phyloP scores from a whole-genome alignment of 2,888 invertebrate species.

The Hyalella azteca region DNA sequence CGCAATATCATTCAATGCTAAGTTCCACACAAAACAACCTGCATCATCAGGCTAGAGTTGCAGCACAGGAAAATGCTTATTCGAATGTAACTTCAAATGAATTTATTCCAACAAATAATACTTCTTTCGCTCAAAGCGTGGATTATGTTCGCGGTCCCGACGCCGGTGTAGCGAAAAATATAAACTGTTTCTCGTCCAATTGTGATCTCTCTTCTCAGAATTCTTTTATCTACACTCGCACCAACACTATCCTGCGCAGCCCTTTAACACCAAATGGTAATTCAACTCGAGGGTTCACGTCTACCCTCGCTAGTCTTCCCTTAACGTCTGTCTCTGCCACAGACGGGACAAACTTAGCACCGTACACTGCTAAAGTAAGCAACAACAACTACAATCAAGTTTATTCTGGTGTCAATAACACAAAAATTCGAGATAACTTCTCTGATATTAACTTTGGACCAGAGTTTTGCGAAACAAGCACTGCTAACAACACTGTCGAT shows the following conservation, averaged over 20 bases:
- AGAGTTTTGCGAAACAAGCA: background rate
- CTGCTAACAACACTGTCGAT: constrained; percentile 1
- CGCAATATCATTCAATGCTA: too few species aligned
- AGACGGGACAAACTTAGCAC: background rate
- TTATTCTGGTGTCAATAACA: background rate
- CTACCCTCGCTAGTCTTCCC: background rate
- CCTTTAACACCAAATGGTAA: constrained; percentile 13
- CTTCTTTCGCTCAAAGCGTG: too few species aligned
- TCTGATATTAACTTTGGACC: background rate
- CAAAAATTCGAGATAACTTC: background rate
- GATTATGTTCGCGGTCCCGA: too few species aligned
- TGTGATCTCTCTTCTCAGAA: background rate
- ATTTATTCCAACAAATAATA: too few species aligned
- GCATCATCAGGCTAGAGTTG: too few species aligned
- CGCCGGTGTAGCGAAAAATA: too few species aligned
- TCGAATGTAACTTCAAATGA: too few species aligned
- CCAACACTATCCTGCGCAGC: constrained; percentile 6
- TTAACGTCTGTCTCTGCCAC: background rate
- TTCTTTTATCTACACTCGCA: background rate
- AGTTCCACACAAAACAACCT: too few species aligned
- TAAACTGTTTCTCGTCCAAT: too few species aligned
- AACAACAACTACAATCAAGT: background rate
- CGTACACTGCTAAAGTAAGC: background rate
- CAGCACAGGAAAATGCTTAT: too few species aligned
- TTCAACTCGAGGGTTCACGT: background rate